phyloP scores from a whole-genome alignment of 2,888 invertebrate species.

The Opisthograptis luteolata region DNA sequence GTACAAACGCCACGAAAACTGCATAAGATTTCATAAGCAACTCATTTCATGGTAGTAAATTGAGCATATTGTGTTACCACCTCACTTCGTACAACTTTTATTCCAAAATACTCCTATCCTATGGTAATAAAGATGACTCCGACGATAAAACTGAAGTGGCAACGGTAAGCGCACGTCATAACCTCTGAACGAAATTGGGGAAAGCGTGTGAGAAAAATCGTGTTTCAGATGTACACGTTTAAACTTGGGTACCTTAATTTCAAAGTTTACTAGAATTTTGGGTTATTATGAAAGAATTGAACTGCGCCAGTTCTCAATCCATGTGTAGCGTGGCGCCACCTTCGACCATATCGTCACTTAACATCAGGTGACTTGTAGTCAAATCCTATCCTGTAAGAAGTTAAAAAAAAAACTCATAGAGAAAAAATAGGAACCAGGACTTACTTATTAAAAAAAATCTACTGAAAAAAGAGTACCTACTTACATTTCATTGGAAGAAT shows the following conservation, averaged over 20 bases:
- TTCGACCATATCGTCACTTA: too few species aligned
- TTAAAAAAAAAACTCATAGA: too few species aligned
- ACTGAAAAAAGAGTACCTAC: too few species aligned
- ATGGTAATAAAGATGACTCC: conserved; percentile 8
- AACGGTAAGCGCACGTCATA: conserved; percentile 53
- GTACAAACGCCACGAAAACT: not conserved
- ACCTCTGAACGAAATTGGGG: conserved; percentile 59
- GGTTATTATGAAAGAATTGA: too few species aligned
- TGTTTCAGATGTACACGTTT: conserved; percentile 45
- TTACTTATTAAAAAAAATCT: too few species aligned
- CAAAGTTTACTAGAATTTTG: too few species aligned
- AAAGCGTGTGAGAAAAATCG: conserved; percentile 63
- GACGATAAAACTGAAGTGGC: conserved; percentile 23
- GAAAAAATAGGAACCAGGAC: too few species aligned
- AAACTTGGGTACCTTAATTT: conserved; percentile 32
- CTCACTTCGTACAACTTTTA: not conserved
- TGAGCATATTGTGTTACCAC: conserved; percentile 36
- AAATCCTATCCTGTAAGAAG: too few species aligned
- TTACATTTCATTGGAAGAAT: too few species aligned
- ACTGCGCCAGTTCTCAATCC: too few species aligned
- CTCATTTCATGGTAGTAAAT: conserved; percentile 43
- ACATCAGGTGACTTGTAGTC: too few species aligned
- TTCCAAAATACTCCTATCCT: conserved; percentile 3
- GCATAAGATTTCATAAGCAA: conserved; percentile 23
- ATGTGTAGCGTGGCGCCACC: too few species aligned